Conservation (phyloP, 2,797 vertebrate genomes). For the Gephyroberyx darwinii region DNA sequence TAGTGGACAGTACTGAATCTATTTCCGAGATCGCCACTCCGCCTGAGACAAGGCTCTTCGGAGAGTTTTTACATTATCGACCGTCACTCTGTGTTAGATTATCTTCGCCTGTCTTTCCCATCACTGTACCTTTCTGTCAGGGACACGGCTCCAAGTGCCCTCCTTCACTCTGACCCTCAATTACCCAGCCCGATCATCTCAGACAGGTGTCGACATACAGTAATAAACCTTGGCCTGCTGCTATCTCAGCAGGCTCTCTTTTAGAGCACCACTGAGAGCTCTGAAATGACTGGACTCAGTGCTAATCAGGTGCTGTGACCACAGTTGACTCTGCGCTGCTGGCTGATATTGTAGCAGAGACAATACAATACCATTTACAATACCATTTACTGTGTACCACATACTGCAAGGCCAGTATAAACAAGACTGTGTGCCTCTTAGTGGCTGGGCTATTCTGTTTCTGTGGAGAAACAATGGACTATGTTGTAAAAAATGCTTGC, state of each 20-base stretch:
- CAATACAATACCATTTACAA: neutral
- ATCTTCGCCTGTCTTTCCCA: conserved; percentile 60
- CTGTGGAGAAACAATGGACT: neutral
- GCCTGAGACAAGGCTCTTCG: conserved; percentile 55
- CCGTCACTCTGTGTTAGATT: conserved; percentile 68
- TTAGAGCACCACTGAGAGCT: conserved; percentile 69
- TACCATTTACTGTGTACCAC: conserved; percentile 23
- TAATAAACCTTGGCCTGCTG: conserved; percentile 70
- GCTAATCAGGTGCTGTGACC: conserved; percentile 68
- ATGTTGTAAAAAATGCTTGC: conserved; percentile 10
- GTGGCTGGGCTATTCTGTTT: conserved; percentile 4
- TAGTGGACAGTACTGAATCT: conserved; percentile 50
- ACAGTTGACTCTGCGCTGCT: conserved; percentile 63
- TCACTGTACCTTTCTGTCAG: conserved; percentile 66
- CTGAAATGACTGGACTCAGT: conserved; percentile 64
- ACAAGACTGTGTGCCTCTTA: conserved; percentile 10
- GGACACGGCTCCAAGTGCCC: conserved; percentile 64
- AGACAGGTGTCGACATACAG: conserved; percentile 77
- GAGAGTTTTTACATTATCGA: conserved; percentile 73
- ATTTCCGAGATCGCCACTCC: conserved; percentile 68
- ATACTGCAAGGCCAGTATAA: conserved; percentile 22
- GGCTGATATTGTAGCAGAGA: conserved; percentile 35
- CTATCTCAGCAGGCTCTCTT: conserved; percentile 59
- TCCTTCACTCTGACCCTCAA: conserved; percentile 77
- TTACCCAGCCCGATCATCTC: conserved; percentile 76